Evolutionary conservation across 2,113 vertebrate species (phyloP).

Genomic region (Paraplagusia blochii): DNA sequence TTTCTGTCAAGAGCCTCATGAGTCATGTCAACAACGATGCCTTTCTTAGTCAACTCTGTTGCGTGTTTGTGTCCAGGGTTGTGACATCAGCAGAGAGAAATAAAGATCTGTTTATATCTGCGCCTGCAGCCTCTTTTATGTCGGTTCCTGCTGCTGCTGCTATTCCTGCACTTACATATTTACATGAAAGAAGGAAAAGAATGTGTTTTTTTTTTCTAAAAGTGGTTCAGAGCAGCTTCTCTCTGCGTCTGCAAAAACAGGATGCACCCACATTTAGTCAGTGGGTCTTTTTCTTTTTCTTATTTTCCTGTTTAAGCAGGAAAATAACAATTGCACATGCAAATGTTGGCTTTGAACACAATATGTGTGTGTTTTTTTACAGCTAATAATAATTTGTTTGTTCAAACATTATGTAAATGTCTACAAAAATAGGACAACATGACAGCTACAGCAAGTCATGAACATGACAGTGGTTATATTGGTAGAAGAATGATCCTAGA

Average conservation of each 20-base stretch:
- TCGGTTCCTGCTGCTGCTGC: background rate
- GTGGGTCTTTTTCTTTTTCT: background rate
- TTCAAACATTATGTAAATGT: too few relatives aligned
- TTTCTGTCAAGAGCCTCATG: background rate
- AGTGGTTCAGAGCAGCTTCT: constrained; percentile 13
- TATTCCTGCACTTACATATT: constrained; percentile 12
- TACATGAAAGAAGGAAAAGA: constrained; percentile 1
- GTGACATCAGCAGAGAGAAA: constrained; percentile 24
- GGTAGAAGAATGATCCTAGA: too few relatives aligned
- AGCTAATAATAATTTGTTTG: too few relatives aligned
- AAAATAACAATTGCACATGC: too few relatives aligned
- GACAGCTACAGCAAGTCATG: too few relatives aligned
- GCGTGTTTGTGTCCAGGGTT: background rate
- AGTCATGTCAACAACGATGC: background rate
- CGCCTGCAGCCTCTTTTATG: background rate
- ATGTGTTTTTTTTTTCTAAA: background rate
- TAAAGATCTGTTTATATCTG: constrained; percentile 28
- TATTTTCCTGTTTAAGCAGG: constrained; percentile 17
- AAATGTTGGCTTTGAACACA: constrained; percentile 5
- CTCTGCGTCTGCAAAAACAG: constrained; percentile 25
- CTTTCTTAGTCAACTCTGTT: background rate
- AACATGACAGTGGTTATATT: too few relatives aligned
- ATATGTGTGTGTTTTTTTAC: background rate
- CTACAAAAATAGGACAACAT: too few relatives aligned
- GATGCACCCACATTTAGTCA: constrained; percentile 2